Base-by-base conservation (phyloP, 2,888 invertebrate genomes). In the Chrysolina americana region DNA sequence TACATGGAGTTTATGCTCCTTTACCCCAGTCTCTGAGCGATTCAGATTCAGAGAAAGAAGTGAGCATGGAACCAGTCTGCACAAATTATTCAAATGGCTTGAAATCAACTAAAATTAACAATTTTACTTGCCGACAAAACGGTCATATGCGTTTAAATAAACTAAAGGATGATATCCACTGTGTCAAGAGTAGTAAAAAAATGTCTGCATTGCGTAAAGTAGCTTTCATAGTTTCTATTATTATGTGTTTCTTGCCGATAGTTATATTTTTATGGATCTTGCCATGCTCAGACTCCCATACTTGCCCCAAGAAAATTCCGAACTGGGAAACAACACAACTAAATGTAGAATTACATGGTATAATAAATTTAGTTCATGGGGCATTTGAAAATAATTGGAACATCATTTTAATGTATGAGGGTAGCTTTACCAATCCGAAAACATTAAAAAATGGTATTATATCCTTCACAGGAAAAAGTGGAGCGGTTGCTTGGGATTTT, bases 21-120 rank as follows among this genome's bases (percentile, higher is more conserved):
- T 87, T 95, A 83, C 94, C 94, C 77, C 95, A 95, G 89, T 92
- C 92, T 79, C 89, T 95, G 81, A 92, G 94, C 71, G 95, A 95
- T 87, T 94, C 94, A 0, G 86, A 94, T 82, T 94, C 94, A 0
- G 94, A 94, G 83, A 94, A 94, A 83, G 94, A 94, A 82, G 89
- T 89, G 64, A 88, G 87, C 72, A 87, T 85, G 83, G 85, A 86
- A 74, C 81, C 81, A 6, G 76, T 84, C 11, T 82, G 79, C 56
- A 76, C 81, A 36, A 81, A 78, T 63, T 79, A 80, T 71, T 70
- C 74, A 59, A 81, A 82, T 47, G 81, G 79, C 66, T 75, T 78
- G 13, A 77, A 78, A 70, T 78, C 76, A 68, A 73, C 75, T 11
- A 79, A 81, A 69, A 70, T 75, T 19, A 78, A 81, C 53, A 74